A percentile compares a stretch with the other conserved stretches of the same genome.
Evolutionary conservation across 1,140 invertebrate species (phyloP).

Genomic region (Cydia fagiglandana): DNA sequence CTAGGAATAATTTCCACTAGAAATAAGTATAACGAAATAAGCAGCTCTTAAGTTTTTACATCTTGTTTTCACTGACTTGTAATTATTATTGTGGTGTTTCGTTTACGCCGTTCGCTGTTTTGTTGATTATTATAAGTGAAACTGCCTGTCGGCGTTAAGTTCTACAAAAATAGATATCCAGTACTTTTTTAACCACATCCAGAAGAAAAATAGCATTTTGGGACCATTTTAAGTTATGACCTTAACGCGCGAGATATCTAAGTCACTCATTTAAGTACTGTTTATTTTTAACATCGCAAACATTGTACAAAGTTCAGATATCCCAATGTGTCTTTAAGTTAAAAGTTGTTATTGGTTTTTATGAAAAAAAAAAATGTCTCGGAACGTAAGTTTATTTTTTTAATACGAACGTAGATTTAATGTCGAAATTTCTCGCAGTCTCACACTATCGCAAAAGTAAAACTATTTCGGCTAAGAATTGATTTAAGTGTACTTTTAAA

Average conservation of each 20-base stretch:
- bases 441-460: constrained; percentile 58
- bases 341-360: constrained; percentile 33
- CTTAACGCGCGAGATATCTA: constrained; percentile 20
- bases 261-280: constrained; percentile 27
- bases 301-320: constrained; percentile 40
- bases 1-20: constrained; percentile 69
- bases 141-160: constrained; percentile 11
- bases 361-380: constrained; percentile 28
- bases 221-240: constrained; percentile 26
- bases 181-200: background rate
- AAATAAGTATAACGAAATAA: constrained; percentile 58
- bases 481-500: constrained; percentile 68
- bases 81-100: constrained; percentile 32
- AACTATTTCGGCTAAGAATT: constrained; percentile 57
- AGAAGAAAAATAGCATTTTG: constrained; percentile 17
- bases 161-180: background rate
- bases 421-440: constrained; percentile 61
- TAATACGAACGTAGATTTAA: constrained; percentile 50
- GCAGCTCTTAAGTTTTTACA: constrained; percentile 50
- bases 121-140: constrained; percentile 21
- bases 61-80: constrained; percentile 48
- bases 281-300: constrained; percentile 31
- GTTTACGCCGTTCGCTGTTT: constrained; percentile 32
- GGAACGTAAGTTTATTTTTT: constrained; percentile 66
- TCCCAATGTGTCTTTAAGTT: constrained; percentile 12